A percentile compares a stretch with the other conserved stretches of the same genome.
phyloP scores from a whole-genome alignment of 1,140 invertebrate species.

The Orussus abietinus region DNA sequence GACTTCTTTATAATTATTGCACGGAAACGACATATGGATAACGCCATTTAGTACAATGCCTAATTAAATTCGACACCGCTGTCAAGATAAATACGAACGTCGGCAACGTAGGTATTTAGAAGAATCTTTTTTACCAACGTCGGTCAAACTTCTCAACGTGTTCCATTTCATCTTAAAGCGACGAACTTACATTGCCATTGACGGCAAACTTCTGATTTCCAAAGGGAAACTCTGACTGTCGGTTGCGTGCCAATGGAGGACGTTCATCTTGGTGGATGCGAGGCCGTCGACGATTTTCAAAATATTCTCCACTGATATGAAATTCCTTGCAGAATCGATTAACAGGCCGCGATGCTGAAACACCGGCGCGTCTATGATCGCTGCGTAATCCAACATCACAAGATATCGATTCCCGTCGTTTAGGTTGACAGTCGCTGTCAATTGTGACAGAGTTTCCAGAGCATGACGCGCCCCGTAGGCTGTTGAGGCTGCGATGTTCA shows the following conservation, averaged over 20 bases:
- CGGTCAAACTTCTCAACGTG: no score
- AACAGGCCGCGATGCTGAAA: constrained; percentile 65
- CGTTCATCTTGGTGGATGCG: constrained; percentile 76
- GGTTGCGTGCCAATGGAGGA: constrained; percentile 82
- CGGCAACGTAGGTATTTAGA: no score
- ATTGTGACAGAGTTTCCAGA: constrained; percentile 71
- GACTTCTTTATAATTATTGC: no score
- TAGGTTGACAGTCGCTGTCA: constrained; percentile 51
- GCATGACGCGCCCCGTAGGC: constrained; percentile 73
- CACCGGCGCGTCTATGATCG: constrained; percentile 39
- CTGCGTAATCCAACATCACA: constrained; percentile 37
- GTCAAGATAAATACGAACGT: no score
- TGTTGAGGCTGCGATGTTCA: constrained; percentile 62
- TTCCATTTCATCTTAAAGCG: no score
- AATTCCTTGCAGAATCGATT: constrained; percentile 75
- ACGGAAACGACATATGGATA: no score
- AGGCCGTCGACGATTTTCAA: constrained; percentile 72
- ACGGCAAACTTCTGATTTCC: constrained; percentile 63
- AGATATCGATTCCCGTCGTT: constrained; percentile 20
- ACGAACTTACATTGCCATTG: constrained; percentile 55
- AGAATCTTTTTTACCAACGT: no score
- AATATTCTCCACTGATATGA: constrained; percentile 66
- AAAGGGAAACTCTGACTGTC: constrained; percentile 82
- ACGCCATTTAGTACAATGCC: no score
- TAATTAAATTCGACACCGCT: no score